These are phyloP conservation scores for Tachina lurida DNA, from an alignment of 2,888 invertebrate genomes.

Conservation along the genomic window DNA sequence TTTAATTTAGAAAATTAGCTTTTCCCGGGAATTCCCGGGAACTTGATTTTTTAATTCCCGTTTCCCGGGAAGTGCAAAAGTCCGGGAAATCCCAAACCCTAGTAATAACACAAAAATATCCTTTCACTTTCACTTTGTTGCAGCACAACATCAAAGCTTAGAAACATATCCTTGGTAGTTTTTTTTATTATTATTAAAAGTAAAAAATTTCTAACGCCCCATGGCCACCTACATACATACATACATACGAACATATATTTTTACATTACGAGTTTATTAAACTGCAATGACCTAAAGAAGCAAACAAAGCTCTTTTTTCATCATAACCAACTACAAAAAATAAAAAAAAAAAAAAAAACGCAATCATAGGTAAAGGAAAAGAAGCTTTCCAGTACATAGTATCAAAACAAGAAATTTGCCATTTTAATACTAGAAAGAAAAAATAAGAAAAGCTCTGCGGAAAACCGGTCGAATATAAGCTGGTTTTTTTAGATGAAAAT, in stretches of 20 bases:
- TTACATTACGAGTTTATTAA: constrained; percentile 46
- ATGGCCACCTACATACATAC: constrained; percentile 8
- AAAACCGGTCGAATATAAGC: constrained; percentile 51
- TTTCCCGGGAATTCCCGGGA: too few species aligned
- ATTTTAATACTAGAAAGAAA: not conserved
- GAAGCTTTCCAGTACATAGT: constrained; percentile 26
- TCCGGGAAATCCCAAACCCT: too few species aligned
- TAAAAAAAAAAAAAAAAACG: constrained; percentile 3
- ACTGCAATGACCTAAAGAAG: constrained; percentile 67
- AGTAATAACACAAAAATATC: constrained; percentile 1
- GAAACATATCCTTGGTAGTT: constrained; percentile 25
- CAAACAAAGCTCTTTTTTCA: constrained; percentile 29
- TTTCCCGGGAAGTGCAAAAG: too few species aligned
- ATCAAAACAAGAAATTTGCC: constrained; percentile 3
- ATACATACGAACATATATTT: too few species aligned
- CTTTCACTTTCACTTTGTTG: constrained; percentile 37
- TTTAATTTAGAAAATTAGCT: too few species aligned
- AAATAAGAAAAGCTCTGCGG: constrained; percentile 33
- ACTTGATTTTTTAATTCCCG: too few species aligned
- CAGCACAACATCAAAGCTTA: not conserved
- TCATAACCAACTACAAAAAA: not conserved
- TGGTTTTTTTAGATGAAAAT: not conserved
- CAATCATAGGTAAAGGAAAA: constrained; percentile 12
- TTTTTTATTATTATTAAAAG: not conserved
- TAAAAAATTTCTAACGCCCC: not conserved